Conservation (phyloP, 2,113 vertebrate species). For the Epinephelus moara region DNA sequence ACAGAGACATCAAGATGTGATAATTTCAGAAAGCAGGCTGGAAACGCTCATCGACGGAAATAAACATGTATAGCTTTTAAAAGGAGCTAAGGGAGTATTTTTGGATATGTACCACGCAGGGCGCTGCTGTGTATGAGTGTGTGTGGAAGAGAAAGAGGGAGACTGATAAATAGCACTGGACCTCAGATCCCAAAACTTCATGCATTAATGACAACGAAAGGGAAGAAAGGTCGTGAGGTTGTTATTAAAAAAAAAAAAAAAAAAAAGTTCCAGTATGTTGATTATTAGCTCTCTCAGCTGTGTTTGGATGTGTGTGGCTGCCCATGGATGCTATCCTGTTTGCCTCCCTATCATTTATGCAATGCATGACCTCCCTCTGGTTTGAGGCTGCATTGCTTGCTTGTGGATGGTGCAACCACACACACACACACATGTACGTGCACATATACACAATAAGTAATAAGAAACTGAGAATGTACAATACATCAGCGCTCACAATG, state of each 20-base stretch:
- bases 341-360: constrained; percentile 6
- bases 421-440: background rate
- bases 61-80: constrained; percentile 56
- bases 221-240: constrained; percentile 29
- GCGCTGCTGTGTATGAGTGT: background rate
- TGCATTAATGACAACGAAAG: constrained; percentile 37
- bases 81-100: constrained; percentile 62
- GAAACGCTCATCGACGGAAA: constrained; percentile 50
- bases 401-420: background rate
- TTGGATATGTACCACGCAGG: constrained; percentile 41
- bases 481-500: constrained; percentile 19
- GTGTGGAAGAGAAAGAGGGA: constrained; percentile 6
- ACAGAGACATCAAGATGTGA: constrained; percentile 63
- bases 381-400: background rate
- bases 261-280: background rate
- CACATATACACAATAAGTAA: background rate
- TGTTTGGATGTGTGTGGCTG: constrained; percentile 14
- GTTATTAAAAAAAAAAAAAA: background rate
- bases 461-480: constrained; percentile 5
- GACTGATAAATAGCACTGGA: background rate
- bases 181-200: constrained; percentile 5
- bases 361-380: constrained; percentile 11
- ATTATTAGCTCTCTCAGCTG: background rate
- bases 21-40: constrained; percentile 48
- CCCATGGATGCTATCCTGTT: constrained; percentile 4